A percentile compares a stretch with the other conserved stretches of the same genome.
phyloP scores from a whole-genome alignment of 2,888 invertebrate species.

The Epinotia demarniana region DNA sequence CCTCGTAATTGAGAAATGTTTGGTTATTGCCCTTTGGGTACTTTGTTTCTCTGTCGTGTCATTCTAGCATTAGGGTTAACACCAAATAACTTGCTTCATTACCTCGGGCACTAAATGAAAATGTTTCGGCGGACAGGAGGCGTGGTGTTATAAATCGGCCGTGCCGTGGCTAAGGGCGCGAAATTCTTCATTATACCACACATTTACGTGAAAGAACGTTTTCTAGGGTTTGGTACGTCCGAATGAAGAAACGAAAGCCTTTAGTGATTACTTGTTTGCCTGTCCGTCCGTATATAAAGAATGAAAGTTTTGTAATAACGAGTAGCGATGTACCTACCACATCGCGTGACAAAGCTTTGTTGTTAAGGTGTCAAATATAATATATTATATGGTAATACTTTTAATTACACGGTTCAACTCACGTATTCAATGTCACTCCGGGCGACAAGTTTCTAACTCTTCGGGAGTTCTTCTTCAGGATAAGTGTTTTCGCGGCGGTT shows the following conservation, averaged over 20 bases:
- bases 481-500: no score
- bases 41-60: slow-evolving; percentile 60
- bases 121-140: slow-evolving; percentile 65
- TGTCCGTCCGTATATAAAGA: neutral
- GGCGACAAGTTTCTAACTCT: no score
- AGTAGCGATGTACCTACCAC: no score
- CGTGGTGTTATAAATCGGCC: slow-evolving; percentile 63
- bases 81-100: slow-evolving; percentile 68
- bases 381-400: no score
- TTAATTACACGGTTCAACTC: no score
- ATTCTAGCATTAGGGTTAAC: slow-evolving; percentile 73
- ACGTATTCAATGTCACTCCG: no score
- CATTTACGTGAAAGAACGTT: slow-evolving; percentile 24
- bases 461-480: no score
- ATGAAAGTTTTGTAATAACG: no score
- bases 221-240: slow-evolving; percentile 1
- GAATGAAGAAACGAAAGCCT: neutral
- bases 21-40: neutral
- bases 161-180: slow-evolving; percentile 24
- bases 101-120: slow-evolving; percentile 73
- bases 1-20: neutral
- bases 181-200: slow-evolving; percentile 38
- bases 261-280: neutral
- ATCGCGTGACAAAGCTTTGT: no score
- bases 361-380: no score